These are phyloP conservation scores for Ostrea denselamellosa DNA, from an alignment of 1,140 invertebrate genomes.

Conservation along the genomic window DNA sequence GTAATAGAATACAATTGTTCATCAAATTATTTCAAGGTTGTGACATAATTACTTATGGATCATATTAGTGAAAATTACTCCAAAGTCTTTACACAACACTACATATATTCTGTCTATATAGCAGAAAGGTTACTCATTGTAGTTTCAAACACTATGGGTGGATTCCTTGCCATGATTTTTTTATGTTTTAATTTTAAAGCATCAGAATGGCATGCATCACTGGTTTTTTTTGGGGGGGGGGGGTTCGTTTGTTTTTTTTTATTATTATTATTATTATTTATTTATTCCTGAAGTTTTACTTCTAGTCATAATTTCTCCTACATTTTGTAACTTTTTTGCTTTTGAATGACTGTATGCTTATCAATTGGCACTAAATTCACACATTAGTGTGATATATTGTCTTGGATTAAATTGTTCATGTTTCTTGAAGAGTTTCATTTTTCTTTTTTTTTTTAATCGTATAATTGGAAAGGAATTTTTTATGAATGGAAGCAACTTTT, in stretches of 20 bases:
- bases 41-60: not conserved
- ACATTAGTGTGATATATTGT: not conserved
- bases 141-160: not conserved
- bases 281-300: not conserved
- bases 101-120: not conserved
- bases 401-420: not conserved
- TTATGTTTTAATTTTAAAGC: not conserved
- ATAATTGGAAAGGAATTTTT: not conserved
- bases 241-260: too few relatives aligned
- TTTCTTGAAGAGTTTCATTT: slow-evolving; percentile 19
- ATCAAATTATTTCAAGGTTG: not conserved
- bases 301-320: slow-evolving; percentile 3
- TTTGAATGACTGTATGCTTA: slow-evolving; percentile 1
- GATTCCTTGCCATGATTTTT: not conserved
- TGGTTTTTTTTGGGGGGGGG: too few relatives aligned
- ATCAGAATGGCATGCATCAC: too few relatives aligned
- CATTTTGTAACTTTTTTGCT: not conserved
- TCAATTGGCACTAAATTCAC: not conserved
- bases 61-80: not conserved
- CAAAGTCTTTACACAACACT: not conserved
- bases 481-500: not conserved
- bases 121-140: not conserved
- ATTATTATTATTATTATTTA: not conserved
- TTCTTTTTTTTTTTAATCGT: not conserved
- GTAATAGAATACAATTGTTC: not conserved